Percentiles rank a stretch among this genome's conserved stretches.
phyloP scores from a whole-genome alignment of 2,888 invertebrate species.

The Drosophila tanythrix region DNA sequence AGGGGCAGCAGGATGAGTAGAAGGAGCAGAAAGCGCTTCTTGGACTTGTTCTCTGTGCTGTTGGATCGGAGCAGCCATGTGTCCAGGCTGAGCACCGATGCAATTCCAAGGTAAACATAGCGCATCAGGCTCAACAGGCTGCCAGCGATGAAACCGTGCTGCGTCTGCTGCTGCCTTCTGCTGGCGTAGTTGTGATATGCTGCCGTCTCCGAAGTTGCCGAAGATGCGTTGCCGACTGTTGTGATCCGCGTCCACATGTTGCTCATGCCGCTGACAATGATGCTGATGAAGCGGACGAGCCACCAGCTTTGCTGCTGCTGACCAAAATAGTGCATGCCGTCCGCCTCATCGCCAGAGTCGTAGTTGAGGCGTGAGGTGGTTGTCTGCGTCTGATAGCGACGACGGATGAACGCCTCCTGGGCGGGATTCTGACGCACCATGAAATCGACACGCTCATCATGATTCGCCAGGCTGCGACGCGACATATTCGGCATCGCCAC shows the following conservation, averaged over 20 bases:
- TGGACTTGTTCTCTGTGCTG: conserved; percentile 75
- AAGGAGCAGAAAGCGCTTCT: conserved; percentile 82
- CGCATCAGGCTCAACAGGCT: conserved; percentile 70
- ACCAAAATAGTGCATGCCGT: conserved; percentile 65
- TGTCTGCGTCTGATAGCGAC: conserved; percentile 77
- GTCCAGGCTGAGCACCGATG: conserved; percentile 82
- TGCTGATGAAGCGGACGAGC: conserved; percentile 75
- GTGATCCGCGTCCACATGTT: conserved; percentile 68
- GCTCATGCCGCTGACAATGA: conserved; percentile 71
- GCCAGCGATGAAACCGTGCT: conserved; percentile 73
- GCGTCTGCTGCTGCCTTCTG: conserved; percentile 55
- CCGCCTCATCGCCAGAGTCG: conserved; percentile 84
- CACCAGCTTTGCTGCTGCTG: conserved; percentile 70
- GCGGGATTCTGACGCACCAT: conserved; percentile 83
- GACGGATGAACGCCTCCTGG: conserved; percentile 83
- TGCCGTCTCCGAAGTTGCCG: conserved; percentile 59
- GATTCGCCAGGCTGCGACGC: conserved; percentile 88
- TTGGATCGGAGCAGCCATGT: conserved; percentile 81
- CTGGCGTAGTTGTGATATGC: conserved; percentile 67
- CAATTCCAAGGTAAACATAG: conserved; percentile 80
- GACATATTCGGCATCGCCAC: conserved; percentile 96
- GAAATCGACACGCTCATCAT: conserved; percentile 86
- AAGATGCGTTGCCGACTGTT: conserved; percentile 21
- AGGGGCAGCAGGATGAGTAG: conserved; percentile 86
- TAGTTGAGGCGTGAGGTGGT: conserved; percentile 69